Percentiles rank a stretch among this genome's conserved stretches.
Evolutionary conservation across 2,888 invertebrate species (phyloP).

Genomic region (Zaprionus obscuricornis): DNA sequence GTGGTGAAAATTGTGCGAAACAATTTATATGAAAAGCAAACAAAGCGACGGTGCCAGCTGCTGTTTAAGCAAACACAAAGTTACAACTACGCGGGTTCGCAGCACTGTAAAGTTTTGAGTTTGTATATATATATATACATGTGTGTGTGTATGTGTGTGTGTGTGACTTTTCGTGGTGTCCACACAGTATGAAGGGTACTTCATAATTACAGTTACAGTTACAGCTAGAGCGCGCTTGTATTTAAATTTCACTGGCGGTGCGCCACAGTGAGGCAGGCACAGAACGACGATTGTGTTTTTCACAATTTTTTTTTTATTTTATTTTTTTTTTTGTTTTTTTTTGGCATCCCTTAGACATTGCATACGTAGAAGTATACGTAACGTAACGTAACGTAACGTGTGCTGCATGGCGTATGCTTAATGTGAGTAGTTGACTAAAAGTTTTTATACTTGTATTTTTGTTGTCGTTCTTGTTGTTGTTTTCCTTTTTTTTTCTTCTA

Average conservation of each 20-base stretch:
- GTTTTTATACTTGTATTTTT: constrained; percentile 30
- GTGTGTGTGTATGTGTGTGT: constrained; percentile 11
- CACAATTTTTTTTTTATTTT: too few relatives aligned
- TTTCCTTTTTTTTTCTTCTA: constrained; percentile 12
- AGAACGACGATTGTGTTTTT: constrained; percentile 42
- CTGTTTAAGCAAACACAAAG: constrained; percentile 71
- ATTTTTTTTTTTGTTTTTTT: too few relatives aligned
- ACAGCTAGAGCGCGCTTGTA: too few relatives aligned
- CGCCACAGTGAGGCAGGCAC: constrained; percentile 12
- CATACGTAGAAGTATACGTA: constrained; percentile 19
- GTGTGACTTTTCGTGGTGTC: constrained; percentile 64
- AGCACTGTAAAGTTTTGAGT: constrained; percentile 6
- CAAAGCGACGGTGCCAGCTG: constrained; percentile 58
- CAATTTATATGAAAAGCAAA: constrained; percentile 65
- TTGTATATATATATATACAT: neutral
- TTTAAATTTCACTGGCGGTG: constrained; percentile 61
- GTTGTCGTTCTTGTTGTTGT: neutral
- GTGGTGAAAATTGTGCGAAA: constrained; percentile 52
- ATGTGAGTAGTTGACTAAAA: constrained; percentile 56
- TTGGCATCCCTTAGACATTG: constrained; percentile 15
- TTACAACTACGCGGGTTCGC: constrained; percentile 54
- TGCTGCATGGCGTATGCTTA: constrained; percentile 49
- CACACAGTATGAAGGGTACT: constrained; percentile 54
- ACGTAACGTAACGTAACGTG: constrained; percentile 34
- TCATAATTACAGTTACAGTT: constrained; percentile 68